Evolutionary conservation across 2,797 vertebrate genomes (phyloP), one percentile per base, ranked within the genome.

Genomic region (Chromis chromis): DNA sequence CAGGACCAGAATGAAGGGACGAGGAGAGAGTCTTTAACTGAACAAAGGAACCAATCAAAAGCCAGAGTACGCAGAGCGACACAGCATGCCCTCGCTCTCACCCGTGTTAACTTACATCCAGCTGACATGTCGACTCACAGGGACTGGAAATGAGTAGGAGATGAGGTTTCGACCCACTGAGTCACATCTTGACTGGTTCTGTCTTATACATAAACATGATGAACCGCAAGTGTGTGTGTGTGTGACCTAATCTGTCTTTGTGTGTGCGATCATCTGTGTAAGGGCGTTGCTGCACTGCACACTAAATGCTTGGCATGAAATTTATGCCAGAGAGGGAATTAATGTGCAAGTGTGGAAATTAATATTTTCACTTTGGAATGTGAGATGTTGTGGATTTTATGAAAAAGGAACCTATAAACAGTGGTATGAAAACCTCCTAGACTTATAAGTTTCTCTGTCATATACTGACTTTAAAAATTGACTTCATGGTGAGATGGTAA

Each of bases 151-250:
- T 78, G 78, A 84, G 86, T 74, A 75, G 63, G 78, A 82, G 86
- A 87, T 80, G 84, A 89, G 79, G 89, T 80, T 89, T 87, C 40
- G 69, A 85, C 86, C 87, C 88, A 83, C 59, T 77, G 89, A 86
- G 69, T 85, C 81, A 62, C 67, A 83, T 84, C 84, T 71, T 22
- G 49, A 60, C 79, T 54, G 67, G 48, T 66, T 78, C 64, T 42
- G 62, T 74, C 74, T 88, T 69, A 88, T 91, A 87, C 90, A 90
- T 92, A 93, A 91, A 91, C 81, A 92, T 92, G 70, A 71, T 36
- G 12, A 59, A 25, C 44, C 49, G 48, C 46, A 52, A 57, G 39
- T 11, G 55, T 57, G 70, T 44, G 66, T 62, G 55, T 11, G 65
- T 36, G 66, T 62, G 33, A 67, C 55, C 58, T 64, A 36, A 66